phyloP scores from a whole-genome alignment of 1,140 invertebrate species.

The Leptinotarsa defecta region DNA sequence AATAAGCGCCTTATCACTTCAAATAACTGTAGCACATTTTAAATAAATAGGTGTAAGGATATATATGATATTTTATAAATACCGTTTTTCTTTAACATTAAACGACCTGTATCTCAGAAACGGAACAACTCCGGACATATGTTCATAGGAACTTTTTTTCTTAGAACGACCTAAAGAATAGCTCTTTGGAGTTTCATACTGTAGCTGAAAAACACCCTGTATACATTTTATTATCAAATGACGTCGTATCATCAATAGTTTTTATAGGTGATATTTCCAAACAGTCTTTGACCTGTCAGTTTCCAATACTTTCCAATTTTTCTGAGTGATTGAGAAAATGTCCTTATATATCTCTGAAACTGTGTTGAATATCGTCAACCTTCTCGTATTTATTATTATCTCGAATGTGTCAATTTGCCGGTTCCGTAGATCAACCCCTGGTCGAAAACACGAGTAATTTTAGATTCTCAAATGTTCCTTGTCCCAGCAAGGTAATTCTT shows the following conservation, averaged over 20 bases:
- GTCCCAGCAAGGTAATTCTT: constrained; percentile 20
- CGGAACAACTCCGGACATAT: not conserved
- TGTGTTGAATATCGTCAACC: no score
- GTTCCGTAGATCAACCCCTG: not conserved
- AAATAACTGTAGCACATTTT: no score
- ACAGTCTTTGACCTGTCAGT: no score
- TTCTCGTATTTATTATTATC: not conserved
- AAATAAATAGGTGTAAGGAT: not conserved
- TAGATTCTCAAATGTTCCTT: not conserved
- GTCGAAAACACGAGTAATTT: not conserved
- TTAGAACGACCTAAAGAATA: not conserved
- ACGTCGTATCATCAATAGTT: no score
- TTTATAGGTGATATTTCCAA: not conserved
- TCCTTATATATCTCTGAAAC: no score
- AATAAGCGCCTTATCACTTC: no score
- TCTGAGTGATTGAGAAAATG: no score
- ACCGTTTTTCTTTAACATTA: not conserved
- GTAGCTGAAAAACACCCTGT: not conserved
- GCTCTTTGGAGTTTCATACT: not conserved
- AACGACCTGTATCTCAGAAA: not conserved
- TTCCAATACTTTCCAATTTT: no score
- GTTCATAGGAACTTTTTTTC: not conserved
- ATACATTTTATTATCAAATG: not conserved
- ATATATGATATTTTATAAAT: not conserved
- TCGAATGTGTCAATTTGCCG: not conserved